Evolutionary conservation across 2,888 invertebrate genomes (phyloP), one percentile per base, ranked within the genome.

Genomic region (Lepidochitona cinerea): DNA sequence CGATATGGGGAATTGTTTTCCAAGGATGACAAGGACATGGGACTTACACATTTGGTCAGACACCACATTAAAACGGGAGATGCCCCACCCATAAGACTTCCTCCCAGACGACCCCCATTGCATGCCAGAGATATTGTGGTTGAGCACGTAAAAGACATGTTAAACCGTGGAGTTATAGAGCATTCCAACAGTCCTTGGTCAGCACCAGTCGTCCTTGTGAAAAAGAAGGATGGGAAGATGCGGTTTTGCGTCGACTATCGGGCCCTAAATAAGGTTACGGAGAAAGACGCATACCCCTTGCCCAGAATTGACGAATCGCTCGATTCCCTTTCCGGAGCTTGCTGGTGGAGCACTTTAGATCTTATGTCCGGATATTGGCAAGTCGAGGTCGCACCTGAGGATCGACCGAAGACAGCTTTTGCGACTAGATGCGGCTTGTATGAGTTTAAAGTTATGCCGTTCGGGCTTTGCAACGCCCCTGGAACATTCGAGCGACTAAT

Each of bases 1-100:
- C 71, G 75, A 54, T 72, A 75, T 49, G 35, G 70, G 26, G 32
- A 53, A 32, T 26, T 72, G 5, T 73, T 79, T 49, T 35, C 71
- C 0, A 66, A 68, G 49, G 37, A 54, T 18, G 69, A 73, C 36
- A 35, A 4, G n/a, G 71, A 75, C 37, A 29, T 73, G 29, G 75
- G 75, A 7, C 14, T 72, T 23, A 72, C 76, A 1, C 53, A 35
- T 23, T 26, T 54, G 23, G 37, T 32, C 14, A 35, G 29, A 6
- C 71, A 70, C 33, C 12, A 12, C 5, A 70, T 71, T 18, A 69
- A 68, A 9, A 71, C 66, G 18, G 71, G 66, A 9, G 26, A 67
- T 29, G 68, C 69, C 26, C 41, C n/a, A 14, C 71, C 71, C 4
- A 37, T 71, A 23, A 18, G 67, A 9, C 29, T 18, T 9, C n/a